Evolutionary conservation across 2,113 vertebrate species (phyloP).

Genomic region (Eclectus roratus): DNA sequence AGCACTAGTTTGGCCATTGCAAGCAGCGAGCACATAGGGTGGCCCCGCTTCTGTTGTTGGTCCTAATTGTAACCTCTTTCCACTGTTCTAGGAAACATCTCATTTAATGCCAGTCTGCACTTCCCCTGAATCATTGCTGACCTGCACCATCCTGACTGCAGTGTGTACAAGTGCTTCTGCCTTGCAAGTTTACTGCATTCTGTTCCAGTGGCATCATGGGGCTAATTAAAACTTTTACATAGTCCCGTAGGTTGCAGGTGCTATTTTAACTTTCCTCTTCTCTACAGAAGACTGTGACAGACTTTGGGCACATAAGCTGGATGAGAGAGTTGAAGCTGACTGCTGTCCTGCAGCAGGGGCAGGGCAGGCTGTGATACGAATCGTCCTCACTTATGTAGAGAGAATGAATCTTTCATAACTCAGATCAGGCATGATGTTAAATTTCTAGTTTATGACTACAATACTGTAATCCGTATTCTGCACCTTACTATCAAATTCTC

Average conservation of each 20-base stretch:
- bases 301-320: not conserved
- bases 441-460: not conserved
- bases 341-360: not conserved
- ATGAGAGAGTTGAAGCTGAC: not conserved
- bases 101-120: not conserved
- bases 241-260: not conserved
- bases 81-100: not conserved
- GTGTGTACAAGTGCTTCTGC: not conserved
- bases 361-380: not conserved
- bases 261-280: not conserved
- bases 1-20: not conserved
- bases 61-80: not conserved
- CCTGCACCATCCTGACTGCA: not conserved
- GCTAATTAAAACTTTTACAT: not conserved
- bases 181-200: not conserved
- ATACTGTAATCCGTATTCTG: not conserved
- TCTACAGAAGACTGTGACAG: not conserved
- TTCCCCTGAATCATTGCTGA: not conserved
- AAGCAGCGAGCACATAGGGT: fast-evolving
- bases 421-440: not conserved
- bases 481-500: not conserved
- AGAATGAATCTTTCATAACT: not conserved
- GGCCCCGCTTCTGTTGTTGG: not conserved
- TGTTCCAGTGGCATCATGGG: not conserved
- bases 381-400: not conserved